Evolutionary conservation across 2,888 invertebrate species (phyloP).

Genomic region (Melitaea athalia): DNA sequence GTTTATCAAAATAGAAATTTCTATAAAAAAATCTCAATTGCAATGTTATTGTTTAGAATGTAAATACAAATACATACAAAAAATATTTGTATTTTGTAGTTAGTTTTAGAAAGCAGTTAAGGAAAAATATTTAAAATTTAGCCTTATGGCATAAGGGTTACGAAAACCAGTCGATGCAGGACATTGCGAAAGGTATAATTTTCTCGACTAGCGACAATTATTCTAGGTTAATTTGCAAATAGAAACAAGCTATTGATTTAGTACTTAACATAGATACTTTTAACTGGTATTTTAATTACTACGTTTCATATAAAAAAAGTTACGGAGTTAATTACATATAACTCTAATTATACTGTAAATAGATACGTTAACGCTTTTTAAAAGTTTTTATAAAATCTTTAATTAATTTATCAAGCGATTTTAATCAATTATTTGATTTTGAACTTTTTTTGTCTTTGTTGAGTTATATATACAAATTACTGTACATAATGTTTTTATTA

Average conservation of each 20-base stretch:
- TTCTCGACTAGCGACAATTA: conserved; percentile 39
- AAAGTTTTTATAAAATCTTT: too few species aligned
- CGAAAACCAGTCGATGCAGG: conserved; percentile 34
- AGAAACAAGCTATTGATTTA: conserved; percentile 25
- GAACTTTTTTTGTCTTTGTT: not conserved
- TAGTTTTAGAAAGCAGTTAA: not conserved
- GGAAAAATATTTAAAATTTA: conserved; percentile 24
- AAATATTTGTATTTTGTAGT: not conserved
- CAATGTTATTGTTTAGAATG: not conserved
- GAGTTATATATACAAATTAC: not conserved
- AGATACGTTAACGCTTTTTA: too few species aligned
- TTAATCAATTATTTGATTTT: not conserved
- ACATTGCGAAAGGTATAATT: conserved; percentile 39
- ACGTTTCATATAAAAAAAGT: too few species aligned
- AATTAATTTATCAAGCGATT: not conserved
- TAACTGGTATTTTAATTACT: not conserved
- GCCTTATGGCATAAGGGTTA: conserved; percentile 22
- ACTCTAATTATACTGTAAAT: too few species aligned
- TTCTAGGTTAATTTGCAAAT: conserved; percentile 29
- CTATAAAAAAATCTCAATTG: too few species aligned
- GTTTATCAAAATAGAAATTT: too few species aligned
- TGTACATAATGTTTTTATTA: too few species aligned
- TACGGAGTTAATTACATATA: too few species aligned
- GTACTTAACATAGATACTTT: conserved; percentile 14
- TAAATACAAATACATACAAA: not conserved